These are phyloP conservation scores for Nasonia giraulti DNA, from an alignment of 1,140 invertebrate genomes.

Conservation along the genomic window DNA sequence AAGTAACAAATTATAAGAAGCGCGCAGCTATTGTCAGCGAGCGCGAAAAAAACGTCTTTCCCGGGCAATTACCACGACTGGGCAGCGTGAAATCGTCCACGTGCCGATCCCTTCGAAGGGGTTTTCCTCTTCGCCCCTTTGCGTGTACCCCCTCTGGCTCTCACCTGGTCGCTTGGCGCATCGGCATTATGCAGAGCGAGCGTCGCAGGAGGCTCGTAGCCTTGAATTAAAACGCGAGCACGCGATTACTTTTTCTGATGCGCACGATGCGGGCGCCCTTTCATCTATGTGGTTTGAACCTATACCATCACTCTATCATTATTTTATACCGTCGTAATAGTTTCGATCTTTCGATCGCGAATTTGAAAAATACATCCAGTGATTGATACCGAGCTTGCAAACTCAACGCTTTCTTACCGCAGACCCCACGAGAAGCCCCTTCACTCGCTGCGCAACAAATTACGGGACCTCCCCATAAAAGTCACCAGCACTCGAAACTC, in stretches of 20 bases:
- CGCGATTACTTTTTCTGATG: constrained; percentile 27
- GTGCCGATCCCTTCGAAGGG: constrained; percentile 19
- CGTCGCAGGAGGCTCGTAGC: constrained; percentile 39
- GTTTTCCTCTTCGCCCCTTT: constrained; percentile 16
- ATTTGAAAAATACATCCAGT: not conserved
- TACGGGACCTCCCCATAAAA: not conserved
- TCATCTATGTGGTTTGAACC: not conserved
- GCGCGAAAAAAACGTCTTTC: not conserved
- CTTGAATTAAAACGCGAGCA: constrained; percentile 35
- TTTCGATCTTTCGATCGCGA: too few species aligned
- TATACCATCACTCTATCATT: too few species aligned
- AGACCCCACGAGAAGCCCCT: not conserved
- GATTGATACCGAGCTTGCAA: not conserved
- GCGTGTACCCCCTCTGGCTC: not conserved
- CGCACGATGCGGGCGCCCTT: not conserved
- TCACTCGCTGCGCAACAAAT: not conserved
- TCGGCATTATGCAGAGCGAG: not conserved
- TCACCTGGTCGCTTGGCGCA: not conserved
- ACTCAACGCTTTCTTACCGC: not conserved
- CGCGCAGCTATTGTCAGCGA: not conserved
- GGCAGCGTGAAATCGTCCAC: constrained; percentile 48
- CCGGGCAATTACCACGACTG: constrained; percentile 26
- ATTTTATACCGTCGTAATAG: too few species aligned
- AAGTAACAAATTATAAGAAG: constrained; percentile 15
- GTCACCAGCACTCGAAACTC: not conserved